Percentiles rank a stretch among this genome's conserved stretches.
Conservation (phyloP, 2,888 invertebrate genomes). For the Idaea aversata region DNA sequence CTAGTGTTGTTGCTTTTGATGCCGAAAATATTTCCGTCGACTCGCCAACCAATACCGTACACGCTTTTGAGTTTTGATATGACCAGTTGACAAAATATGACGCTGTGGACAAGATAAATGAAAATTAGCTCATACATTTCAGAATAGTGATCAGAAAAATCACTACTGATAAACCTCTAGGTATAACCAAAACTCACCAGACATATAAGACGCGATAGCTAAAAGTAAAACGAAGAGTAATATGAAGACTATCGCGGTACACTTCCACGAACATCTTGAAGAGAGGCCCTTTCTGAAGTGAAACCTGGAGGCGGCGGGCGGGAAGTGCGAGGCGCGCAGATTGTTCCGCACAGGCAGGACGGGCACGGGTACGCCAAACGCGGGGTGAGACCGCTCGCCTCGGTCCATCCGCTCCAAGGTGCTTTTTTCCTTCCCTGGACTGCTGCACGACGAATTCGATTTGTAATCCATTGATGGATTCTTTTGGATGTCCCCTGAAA, state of each 20-base stretch:
- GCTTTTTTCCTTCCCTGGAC: slow-evolving; percentile 84
- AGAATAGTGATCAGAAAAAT: neutral
- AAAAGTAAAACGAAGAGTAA: slow-evolving; percentile 90
- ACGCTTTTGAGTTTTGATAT: slow-evolving; percentile 90
- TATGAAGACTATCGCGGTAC: slow-evolving; percentile 93
- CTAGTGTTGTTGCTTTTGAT: slow-evolving; percentile 85
- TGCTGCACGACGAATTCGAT: slow-evolving; percentile 92
- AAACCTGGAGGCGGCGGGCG: slow-evolving; percentile 86
- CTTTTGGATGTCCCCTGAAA: slow-evolving; percentile 91
- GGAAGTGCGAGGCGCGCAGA: slow-evolving; percentile 86
- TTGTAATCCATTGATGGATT: slow-evolving; percentile 94
- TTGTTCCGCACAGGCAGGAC: slow-evolving; percentile 88
- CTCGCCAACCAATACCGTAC: slow-evolving; percentile 91
- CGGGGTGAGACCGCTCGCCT: slow-evolving; percentile 83
- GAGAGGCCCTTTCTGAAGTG: slow-evolving; percentile 93
- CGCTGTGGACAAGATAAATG: slow-evolving; percentile 74
- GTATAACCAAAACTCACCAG: slow-evolving; percentile 80
- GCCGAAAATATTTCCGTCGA: slow-evolving; percentile 84
- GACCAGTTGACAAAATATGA: slow-evolving; percentile 92
- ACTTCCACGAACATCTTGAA: slow-evolving; percentile 94
- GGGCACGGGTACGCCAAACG: slow-evolving; percentile 85
- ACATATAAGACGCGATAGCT: slow-evolving; percentile 92
- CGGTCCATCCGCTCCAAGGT: slow-evolving; percentile 75
- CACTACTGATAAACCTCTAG: neutral
- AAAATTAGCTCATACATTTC: neutral